These are phyloP conservation scores for Lutjanus campechanus DNA, from an alignment of 2,797 vertebrate genomes.

Conservation along the genomic window DNA sequence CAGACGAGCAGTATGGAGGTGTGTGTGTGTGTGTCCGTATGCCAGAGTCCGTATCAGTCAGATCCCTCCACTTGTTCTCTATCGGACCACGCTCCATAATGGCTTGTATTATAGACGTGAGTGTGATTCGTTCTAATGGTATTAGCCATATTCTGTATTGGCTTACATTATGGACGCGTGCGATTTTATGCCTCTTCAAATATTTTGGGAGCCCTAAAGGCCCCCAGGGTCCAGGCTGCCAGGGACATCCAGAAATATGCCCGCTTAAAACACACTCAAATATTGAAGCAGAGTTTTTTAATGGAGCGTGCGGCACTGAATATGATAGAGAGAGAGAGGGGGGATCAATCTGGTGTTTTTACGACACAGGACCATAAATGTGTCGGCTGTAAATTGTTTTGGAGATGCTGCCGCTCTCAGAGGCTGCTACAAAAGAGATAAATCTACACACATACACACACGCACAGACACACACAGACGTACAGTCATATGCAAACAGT, in stretches of 20 bases:
- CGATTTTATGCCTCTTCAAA: constrained; percentile 62
- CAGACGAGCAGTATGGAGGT: too few species aligned
- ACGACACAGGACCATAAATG: constrained; percentile 70
- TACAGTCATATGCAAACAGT: constrained; percentile 30
- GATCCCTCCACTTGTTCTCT: constrained; percentile 8
- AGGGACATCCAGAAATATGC: constrained; percentile 62
- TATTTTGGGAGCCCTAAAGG: constrained; percentile 65
- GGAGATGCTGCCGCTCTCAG: constrained; percentile 71
- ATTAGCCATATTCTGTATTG: constrained; percentile 33
- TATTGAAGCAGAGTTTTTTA: constrained; percentile 67
- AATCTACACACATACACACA: constrained; percentile 46
- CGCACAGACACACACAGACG: constrained; percentile 8
- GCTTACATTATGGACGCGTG: constrained; percentile 52
- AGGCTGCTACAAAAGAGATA: constrained; percentile 60
- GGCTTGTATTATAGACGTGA: constrained; percentile 9
- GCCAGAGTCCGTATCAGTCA: background rate
- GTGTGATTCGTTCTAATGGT: constrained; percentile 19
- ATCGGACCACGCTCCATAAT: constrained; percentile 16
- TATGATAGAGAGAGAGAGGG: constrained; percentile 64
- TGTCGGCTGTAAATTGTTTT: constrained; percentile 76
- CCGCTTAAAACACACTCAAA: constrained; percentile 71
- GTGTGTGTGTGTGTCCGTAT: background rate
- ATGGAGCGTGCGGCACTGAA: constrained; percentile 67
- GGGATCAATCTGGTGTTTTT: constrained; percentile 74
- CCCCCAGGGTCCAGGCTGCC: constrained; percentile 51